A percentile compares a stretch with the other conserved stretches of the same genome.
Conservation (phyloP, 2,888 invertebrate species). For the Entomobrya multifasciata region DNA sequence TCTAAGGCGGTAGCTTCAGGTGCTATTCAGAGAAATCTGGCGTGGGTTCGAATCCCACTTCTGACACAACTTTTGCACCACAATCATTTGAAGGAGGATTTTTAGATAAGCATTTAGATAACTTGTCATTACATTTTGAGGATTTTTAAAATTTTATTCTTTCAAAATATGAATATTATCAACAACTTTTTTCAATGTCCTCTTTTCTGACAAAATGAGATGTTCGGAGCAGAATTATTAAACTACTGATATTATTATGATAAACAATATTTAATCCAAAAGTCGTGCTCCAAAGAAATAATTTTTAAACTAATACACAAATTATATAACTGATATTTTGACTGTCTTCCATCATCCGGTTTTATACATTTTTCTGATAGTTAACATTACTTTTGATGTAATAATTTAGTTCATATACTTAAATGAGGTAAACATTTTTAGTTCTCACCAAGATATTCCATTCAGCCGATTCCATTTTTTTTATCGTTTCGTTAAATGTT, state of each 20-base stretch:
- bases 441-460: neutral
- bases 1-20: constrained; percentile 79
- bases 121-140: too few relatives aligned
- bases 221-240: too few relatives aligned
- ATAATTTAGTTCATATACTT: neutral
- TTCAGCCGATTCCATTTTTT: neutral
- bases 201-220: too few relatives aligned
- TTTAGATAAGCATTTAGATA: too few relatives aligned
- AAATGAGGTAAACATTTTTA: neutral
- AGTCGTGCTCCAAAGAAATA: neutral
- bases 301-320: neutral
- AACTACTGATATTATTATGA: too few relatives aligned
- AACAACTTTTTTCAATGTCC: too few relatives aligned
- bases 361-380: neutral
- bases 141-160: too few relatives aligned
- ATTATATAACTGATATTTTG: neutral
- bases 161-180: too few relatives aligned
- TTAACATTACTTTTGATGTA: neutral
- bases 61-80: constrained; percentile 72
- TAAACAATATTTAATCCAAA: neutral
- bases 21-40: constrained; percentile 77
- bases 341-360: neutral
- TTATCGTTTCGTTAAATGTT: constrained; percentile 24
- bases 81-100: too few relatives aligned
- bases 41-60: constrained; percentile 79